A percentile compares a stretch with the other conserved stretches of the same genome.
Evolutionary conservation across 2,113 vertebrate species (phyloP).

Genomic region (Tragelaphus strepsiceros): DNA sequence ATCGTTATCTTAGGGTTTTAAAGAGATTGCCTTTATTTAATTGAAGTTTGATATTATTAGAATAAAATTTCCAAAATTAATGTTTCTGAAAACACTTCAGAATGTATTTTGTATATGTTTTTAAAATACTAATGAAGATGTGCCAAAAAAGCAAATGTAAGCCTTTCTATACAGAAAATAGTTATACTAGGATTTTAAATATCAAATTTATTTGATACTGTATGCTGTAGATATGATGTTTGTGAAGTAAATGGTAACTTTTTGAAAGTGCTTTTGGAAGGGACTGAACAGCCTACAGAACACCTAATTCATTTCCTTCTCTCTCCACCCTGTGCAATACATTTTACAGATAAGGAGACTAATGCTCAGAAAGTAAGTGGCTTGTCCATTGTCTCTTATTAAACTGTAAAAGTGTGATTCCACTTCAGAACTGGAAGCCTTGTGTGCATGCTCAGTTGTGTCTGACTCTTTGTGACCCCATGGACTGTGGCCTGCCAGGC

Average conservation of each 20-base stretch:
- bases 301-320: not conserved
- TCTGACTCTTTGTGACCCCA: not conserved
- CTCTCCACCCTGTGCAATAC: not conserved
- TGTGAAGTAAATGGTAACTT: not conserved
- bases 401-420: not conserved
- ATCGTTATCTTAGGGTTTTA: not conserved
- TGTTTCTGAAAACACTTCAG: not conserved
- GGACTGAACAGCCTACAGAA: not conserved
- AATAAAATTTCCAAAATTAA: not conserved
- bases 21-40: not conserved
- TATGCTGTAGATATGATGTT: not conserved
- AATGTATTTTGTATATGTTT: not conserved
- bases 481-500: not conserved
- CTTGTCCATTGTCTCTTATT: not conserved
- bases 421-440: not conserved
- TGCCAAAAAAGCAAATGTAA: not conserved
- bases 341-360: not conserved
- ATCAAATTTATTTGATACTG: not conserved
- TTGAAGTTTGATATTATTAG: conserved; percentile 1
- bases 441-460: not conserved
- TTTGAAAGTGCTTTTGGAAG: not conserved
- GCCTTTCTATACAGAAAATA: not conserved
- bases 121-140: conserved; percentile 15
- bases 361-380: not conserved
- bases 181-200: not conserved